These are phyloP conservation scores for Hemibagrus guttatus DNA, from an alignment of 2,797 vertebrate species.

Conservation along the genomic window DNA sequence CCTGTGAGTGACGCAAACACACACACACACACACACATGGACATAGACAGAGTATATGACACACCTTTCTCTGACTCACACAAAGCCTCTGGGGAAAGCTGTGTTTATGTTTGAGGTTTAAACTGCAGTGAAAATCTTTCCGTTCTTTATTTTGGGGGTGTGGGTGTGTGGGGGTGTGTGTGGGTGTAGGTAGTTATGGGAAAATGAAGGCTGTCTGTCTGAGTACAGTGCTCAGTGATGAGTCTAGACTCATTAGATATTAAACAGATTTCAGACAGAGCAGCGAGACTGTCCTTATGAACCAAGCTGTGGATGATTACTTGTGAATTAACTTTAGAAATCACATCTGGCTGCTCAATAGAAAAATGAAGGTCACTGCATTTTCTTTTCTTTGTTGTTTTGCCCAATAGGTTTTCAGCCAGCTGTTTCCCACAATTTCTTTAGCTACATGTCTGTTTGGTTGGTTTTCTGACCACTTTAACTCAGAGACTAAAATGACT, in stretches of 20 bases:
- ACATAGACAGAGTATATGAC: neutral
- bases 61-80: neutral
- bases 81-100: neutral
- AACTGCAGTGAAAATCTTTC: neutral
- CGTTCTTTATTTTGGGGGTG: neutral
- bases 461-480: neutral
- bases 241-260: constrained; percentile 31
- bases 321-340: neutral
- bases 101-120: constrained; percentile 12
- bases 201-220: constrained; percentile 40
- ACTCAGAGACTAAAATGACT: neutral
- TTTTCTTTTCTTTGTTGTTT: too few relatives aligned
- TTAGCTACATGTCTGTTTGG: neutral
- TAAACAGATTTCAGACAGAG: constrained; percentile 12
- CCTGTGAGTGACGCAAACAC: constrained; percentile 65
- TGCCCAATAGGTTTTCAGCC: neutral
- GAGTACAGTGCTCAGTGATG: constrained; percentile 22
- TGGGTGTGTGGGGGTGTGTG: constrained; percentile 26
- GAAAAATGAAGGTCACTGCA: neutral
- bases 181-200: constrained; percentile 13
- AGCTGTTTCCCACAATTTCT: neutral
- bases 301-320: constrained; percentile 30
- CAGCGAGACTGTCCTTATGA: constrained; percentile 6
- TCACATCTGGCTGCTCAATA: neutral
- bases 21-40: neutral